These are phyloP conservation scores for Neosilurus hyrtlii DNA, from an alignment of 2,797 vertebrate species.

Conservation along the genomic window DNA sequence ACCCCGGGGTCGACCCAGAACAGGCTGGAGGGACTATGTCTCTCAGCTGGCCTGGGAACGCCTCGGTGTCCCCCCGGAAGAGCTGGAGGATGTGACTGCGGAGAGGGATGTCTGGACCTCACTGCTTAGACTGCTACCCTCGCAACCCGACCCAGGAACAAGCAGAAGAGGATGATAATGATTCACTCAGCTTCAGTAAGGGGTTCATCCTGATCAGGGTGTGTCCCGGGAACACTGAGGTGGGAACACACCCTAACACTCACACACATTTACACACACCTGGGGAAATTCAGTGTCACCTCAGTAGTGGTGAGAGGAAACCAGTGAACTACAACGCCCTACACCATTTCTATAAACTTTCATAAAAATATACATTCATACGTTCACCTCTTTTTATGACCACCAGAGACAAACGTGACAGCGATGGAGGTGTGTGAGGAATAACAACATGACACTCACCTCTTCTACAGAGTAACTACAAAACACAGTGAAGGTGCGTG, in stretches of 20 bases:
- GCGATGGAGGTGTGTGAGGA: neutral
- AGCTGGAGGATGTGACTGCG: too few relatives aligned
- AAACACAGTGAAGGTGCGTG: neutral
- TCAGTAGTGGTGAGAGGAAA: neutral
- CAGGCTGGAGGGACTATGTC: too few relatives aligned
- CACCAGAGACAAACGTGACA: neutral
- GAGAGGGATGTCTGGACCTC: too few relatives aligned
- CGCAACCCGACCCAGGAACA: too few relatives aligned
- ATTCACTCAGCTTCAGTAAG: neutral
- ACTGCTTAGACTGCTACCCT: too few relatives aligned
- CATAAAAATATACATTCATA: too few relatives aligned
- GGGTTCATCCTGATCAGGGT: neutral
- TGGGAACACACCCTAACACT: neutral
- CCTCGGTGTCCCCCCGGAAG: too few relatives aligned
- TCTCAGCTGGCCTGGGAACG: too few relatives aligned
- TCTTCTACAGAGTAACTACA: neutral
- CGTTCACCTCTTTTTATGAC: neutral
- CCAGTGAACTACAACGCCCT: neutral
- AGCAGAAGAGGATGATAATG: too few relatives aligned
- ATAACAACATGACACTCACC: slow-evolving; percentile 8
- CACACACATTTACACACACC: neutral
- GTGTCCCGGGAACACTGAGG: neutral
- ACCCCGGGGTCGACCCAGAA: too few relatives aligned
- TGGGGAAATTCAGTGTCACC: neutral
- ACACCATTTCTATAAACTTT: too few relatives aligned